Conservation (phyloP, 2,113 vertebrate genomes). For the Microcebus ravelobensis region DNA sequence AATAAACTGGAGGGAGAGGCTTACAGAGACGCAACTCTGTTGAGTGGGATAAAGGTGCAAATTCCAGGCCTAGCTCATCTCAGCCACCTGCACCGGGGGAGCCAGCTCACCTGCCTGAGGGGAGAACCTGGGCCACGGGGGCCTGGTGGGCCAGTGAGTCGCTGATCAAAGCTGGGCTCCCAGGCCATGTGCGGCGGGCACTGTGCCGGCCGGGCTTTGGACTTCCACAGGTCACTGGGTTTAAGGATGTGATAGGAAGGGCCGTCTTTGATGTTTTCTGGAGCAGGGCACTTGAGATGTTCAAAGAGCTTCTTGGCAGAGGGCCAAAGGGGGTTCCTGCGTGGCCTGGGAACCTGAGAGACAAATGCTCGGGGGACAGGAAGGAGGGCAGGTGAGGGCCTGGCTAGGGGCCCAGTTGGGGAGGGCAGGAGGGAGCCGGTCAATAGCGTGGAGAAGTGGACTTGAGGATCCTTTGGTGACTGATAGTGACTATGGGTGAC, state of each 20-base stretch:
- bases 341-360: neutral
- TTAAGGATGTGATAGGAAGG: neutral
- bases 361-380: neutral
- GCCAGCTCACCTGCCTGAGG: neutral
- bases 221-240: neutral
- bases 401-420: neutral
- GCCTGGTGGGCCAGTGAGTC: neutral
- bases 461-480: neutral
- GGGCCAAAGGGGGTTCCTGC: neutral
- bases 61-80: neutral
- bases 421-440: neutral
- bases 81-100: neutral
- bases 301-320: neutral
- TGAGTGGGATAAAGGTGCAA: neutral
- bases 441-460: neutral
- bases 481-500: no score
- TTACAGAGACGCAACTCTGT: neutral
- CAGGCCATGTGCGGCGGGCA: neutral
- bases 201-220: accelerated
- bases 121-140: neutral
- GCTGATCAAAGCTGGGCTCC: neutral
- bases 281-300: neutral
- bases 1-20: neutral
- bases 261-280: neutral
- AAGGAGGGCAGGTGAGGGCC: neutral